Conservation (phyloP, 2,113 vertebrate genomes). For the Gorilla gorilla region DNA sequence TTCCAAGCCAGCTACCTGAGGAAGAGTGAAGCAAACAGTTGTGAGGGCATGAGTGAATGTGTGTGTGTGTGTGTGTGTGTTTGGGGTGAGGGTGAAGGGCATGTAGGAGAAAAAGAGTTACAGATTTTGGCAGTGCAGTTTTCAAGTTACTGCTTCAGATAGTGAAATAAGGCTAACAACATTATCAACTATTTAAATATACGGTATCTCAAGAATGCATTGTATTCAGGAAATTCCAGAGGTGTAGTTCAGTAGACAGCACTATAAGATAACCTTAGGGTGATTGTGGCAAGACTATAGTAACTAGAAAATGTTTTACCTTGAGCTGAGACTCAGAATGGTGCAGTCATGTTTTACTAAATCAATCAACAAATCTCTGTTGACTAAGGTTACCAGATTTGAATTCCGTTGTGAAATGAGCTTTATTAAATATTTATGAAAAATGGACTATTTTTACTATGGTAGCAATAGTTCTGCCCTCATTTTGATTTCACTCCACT, state of each 20-base stretch:
- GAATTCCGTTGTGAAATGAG: not conserved
- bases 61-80: not conserved
- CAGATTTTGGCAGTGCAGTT: constrained; percentile 17
- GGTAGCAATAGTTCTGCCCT: not conserved
- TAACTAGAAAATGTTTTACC: constrained; percentile 70
- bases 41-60: not conserved
- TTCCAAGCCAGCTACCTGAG: not conserved
- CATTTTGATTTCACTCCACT: constrained; percentile 12
- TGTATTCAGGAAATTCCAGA: constrained; percentile 68
- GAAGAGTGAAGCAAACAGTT: not conserved
- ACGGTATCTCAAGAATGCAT: constrained; percentile 74
- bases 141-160: constrained; percentile 63
- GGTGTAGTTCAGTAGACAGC: constrained; percentile 44
- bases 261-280: constrained; percentile 66
- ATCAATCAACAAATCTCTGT: constrained; percentile 19
- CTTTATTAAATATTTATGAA: not conserved
- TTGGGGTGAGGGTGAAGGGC: not conserved
- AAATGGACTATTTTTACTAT: not conserved
- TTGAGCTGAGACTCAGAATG: constrained; percentile 8
- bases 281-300: constrained; percentile 40
- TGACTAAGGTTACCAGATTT: constrained; percentile 11
- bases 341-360: constrained; percentile 17
- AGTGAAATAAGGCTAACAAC: constrained; percentile 33
- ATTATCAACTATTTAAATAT: constrained; percentile 74
- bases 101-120: not conserved